Conservation (phyloP, 1,140 invertebrate genomes). For the Uloborus diversus region DNA sequence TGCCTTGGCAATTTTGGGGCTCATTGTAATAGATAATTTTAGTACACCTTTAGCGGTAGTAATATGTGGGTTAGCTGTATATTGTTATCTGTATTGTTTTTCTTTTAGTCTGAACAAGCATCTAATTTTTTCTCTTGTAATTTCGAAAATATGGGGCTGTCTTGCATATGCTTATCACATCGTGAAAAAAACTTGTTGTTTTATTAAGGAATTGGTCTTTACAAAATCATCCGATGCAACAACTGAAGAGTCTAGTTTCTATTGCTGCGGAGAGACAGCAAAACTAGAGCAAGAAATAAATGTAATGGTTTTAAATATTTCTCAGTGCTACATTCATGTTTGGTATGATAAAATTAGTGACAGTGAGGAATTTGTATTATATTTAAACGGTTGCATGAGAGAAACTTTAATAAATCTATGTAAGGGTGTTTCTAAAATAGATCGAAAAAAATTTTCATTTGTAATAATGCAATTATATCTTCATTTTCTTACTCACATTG, state of each 20-base stretch:
- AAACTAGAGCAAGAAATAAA: slow-evolving; percentile 35
- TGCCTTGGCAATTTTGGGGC: slow-evolving; percentile 20
- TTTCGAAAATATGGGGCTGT: not conserved
- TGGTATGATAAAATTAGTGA: slow-evolving; percentile 39
- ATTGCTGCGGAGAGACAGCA: slow-evolving; percentile 6
- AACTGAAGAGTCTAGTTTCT: not conserved
- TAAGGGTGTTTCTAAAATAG: slow-evolving; percentile 8
- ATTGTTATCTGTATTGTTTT: slow-evolving; percentile 10
- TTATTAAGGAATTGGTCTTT: slow-evolving; percentile 7
- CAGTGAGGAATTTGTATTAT: slow-evolving; percentile 21
- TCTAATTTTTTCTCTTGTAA: not conserved
- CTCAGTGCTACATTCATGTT: slow-evolving; percentile 22
- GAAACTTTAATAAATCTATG: slow-evolving; percentile 11
- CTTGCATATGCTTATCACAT: slow-evolving; percentile 2
- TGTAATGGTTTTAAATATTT: slow-evolving; percentile 34
- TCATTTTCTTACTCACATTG: slow-evolving; percentile 25
- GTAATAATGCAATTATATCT: slow-evolving; percentile 22
- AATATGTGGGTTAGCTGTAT: not conserved
- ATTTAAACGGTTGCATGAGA: slow-evolving; percentile 14
- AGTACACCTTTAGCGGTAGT: slow-evolving; percentile 17
- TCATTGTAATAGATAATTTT: slow-evolving; percentile 35
- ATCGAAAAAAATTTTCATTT: slow-evolving; percentile 27
- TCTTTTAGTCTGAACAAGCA: slow-evolving; percentile 2
- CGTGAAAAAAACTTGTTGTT: not conserved
- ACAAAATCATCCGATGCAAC: not conserved